Conservation (phyloP, 2,797 vertebrate genomes). For the Acrossocheilus wenchowensis region DNA sequence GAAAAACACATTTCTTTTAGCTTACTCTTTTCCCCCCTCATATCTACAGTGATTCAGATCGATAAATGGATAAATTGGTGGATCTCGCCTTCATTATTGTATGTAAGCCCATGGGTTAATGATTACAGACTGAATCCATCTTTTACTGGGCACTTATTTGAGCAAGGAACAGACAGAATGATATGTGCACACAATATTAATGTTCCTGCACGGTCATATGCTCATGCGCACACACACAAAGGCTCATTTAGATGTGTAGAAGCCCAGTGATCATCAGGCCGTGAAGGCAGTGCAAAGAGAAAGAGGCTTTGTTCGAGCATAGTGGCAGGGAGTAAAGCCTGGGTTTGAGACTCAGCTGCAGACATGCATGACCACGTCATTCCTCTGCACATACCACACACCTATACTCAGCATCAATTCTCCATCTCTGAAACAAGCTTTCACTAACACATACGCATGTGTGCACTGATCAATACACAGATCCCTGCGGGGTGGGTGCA, state of each 20-base stretch:
- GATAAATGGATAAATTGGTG: no score
- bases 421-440: not conserved
- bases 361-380: not conserved
- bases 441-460: not conserved
- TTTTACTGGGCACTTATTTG: constrained; percentile 24
- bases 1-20: not conserved
- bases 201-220: not conserved
- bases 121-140: constrained; percentile 26
- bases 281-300: constrained; percentile 38
- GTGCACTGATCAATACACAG: constrained; percentile 15
- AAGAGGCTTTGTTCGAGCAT: constrained; percentile 36
- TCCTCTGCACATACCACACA: not conserved
- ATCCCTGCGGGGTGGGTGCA: not conserved
- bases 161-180: constrained; percentile 9
- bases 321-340: constrained; percentile 19
- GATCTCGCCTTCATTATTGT: no score
- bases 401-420: not conserved
- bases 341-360: not conserved
- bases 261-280: constrained; percentile 43
- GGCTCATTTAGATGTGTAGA: constrained; percentile 47
- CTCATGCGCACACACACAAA: constrained; percentile 7
- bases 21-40: no score
- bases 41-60: not conserved
- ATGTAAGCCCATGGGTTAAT: constrained; percentile 35
- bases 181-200: constrained; percentile 41